Base-by-base conservation (phyloP, 2,113 vertebrate genomes). In the Ictidomys tridecemlineatus region DNA sequence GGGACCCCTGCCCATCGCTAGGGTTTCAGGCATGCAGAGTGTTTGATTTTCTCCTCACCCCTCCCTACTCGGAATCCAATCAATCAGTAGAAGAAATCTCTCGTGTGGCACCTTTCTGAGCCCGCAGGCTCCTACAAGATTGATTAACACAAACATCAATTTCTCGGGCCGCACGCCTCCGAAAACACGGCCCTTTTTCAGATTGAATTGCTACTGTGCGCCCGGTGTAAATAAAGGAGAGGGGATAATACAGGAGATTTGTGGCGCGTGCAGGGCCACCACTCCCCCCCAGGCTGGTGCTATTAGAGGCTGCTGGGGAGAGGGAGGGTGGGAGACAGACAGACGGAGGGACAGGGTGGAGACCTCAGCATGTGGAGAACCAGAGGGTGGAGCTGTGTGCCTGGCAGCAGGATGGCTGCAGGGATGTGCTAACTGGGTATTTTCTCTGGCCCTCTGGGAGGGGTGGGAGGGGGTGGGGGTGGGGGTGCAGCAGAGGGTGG, bases 1-100 rank as follows among this genome's bases (percentile, higher is more conserved):
- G 73, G 76, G 9, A 3, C 95, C 77, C 10, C 17, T 6, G 3
- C 30, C 90, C 28, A 2, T 84, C 96, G 97, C 53, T 4, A 1
- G 69, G 97, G 56, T n/a, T 93, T 79, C 78, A 37, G 93, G 95
- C 32, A 0, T 90, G 74, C 1, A 0, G 0, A 1, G 61, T 0
- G 56, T 93, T 94, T 53, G 95, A 88, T 88, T 89, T 86, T 24
- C 88, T 74, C 58, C 37, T 24, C 32, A 5, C 5, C 72, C 80
- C 77, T 80, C 65, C 97, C 92, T 0, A 18, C 95, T 70, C 0
- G 0, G 83, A 4, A 1, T 73, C 65, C 72, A 92, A 82, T 97
- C 87, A 95, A 98, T 98, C 98, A 95, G 93, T 63, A 86, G 98
- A 92, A 97, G 97, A 98, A 97, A 98, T 97, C 98, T 94, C 96